These are phyloP conservation scores for Ephialtes manifestator DNA, from an alignment of 2,888 invertebrate genomes.

Conservation along the genomic window DNA sequence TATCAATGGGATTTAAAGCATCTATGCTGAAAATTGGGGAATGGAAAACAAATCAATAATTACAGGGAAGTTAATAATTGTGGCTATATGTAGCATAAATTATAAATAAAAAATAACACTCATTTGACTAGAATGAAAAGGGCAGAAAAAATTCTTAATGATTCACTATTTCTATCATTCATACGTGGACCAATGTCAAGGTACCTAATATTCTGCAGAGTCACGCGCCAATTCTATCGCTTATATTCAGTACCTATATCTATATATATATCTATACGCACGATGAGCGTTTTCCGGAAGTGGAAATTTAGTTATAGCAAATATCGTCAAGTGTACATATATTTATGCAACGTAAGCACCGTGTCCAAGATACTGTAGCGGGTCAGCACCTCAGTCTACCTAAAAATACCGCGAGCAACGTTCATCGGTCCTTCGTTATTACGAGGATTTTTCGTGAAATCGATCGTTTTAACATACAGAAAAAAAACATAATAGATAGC, in stretches of 20 bases:
- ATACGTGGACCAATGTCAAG: slow-evolving; percentile 62
- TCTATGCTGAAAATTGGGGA: too few relatives aligned
- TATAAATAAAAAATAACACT: too few relatives aligned
- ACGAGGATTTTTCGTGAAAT: slow-evolving; percentile 37
- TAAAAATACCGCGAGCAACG: slow-evolving; percentile 75
- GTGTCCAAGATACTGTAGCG: slow-evolving; percentile 25
- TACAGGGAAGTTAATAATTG: too few relatives aligned
- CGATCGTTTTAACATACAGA: slow-evolving; percentile 13
- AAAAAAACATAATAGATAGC: neutral
- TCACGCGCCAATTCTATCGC: slow-evolving; percentile 20
- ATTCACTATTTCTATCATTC: too few relatives aligned
- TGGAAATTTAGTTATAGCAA: slow-evolving; percentile 35
- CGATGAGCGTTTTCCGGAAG: slow-evolving; percentile 11
- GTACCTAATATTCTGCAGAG: neutral
- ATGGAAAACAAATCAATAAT: too few relatives aligned
- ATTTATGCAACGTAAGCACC: slow-evolving; percentile 32
- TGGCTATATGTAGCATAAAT: too few relatives aligned
- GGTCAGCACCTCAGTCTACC: slow-evolving; percentile 67
- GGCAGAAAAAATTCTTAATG: too few relatives aligned
- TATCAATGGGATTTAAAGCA: too few relatives aligned
- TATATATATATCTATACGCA: neutral
- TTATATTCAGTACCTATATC: neutral
- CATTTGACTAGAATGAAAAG: too few relatives aligned
- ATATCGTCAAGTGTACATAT: slow-evolving; percentile 31
- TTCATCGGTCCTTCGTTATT: slow-evolving; percentile 8